Percentiles rank a stretch among this genome's conserved stretches.
Evolutionary conservation across 1,140 invertebrate species (phyloP).

Genomic region (Drosophila pandora): DNA sequence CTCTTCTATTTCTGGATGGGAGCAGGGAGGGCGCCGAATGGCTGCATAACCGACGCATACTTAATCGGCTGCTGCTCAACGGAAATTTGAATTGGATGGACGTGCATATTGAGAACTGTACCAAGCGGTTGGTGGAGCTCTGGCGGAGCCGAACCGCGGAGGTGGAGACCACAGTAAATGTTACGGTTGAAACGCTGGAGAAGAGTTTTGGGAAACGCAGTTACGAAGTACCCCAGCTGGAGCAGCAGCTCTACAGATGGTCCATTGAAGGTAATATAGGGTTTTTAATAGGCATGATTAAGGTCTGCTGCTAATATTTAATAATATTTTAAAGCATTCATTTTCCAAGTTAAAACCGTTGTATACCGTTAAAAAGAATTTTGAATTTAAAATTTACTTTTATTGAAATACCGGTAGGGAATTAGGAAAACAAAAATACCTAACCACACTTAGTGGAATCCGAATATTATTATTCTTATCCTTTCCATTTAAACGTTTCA

Average conservation of each 20-base stretch:
- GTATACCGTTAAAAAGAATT: too few species aligned
- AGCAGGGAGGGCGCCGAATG: slow-evolving; percentile 91
- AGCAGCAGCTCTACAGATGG: slow-evolving; percentile 89
- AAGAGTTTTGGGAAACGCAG: slow-evolving; percentile 12
- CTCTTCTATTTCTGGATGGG: slow-evolving; percentile 24
- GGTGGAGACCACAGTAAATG: neutral
- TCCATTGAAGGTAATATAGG: slow-evolving; percentile 88
- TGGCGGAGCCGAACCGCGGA: slow-evolving; percentile 28
- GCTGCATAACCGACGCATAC: slow-evolving; percentile 87
- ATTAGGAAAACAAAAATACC: too few species aligned
- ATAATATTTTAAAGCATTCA: too few species aligned
- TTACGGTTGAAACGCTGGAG: neutral
- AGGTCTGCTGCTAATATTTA: too few species aligned
- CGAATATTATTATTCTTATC: neutral
- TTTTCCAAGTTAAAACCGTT: too few species aligned
- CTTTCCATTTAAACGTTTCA: neutral
- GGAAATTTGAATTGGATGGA: slow-evolving; percentile 83
- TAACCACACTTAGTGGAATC: too few species aligned
- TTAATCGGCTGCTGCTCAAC: slow-evolving; percentile 90
- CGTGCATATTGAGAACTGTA: slow-evolving; percentile 74
- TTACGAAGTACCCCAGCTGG: slow-evolving; percentile 85
- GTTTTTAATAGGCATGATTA: neutral
- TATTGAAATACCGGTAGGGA: too few species aligned
- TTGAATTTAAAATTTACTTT: too few species aligned
- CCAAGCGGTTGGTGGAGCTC: slow-evolving; percentile 56